phyloP scores from a whole-genome alignment of 2,888 invertebrate species.

The Chrysina gloriosa region DNA sequence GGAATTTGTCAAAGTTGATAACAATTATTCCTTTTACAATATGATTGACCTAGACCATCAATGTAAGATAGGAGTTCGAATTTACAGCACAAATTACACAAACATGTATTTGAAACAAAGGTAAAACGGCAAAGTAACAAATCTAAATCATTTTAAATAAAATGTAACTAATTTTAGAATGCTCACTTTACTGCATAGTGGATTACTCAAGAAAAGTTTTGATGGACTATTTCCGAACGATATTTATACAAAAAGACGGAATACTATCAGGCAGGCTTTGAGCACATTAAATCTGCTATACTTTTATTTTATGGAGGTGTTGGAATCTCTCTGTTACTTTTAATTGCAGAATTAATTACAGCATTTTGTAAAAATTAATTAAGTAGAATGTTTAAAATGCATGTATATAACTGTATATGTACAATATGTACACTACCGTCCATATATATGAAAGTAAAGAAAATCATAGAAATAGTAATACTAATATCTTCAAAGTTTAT shows the following conservation, averaged over 20 bases:
- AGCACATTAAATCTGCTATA: constrained; percentile 57
- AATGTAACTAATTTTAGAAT: constrained; percentile 6
- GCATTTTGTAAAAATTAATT: constrained; percentile 46
- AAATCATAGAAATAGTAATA: too few species aligned
- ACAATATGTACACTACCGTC: too few species aligned
- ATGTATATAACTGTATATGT: too few species aligned
- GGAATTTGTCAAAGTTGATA: constrained; percentile 36
- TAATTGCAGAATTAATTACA: constrained; percentile 52
- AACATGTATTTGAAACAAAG: too few species aligned
- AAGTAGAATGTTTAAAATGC: not conserved
- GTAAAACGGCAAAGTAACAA: constrained; percentile 4
- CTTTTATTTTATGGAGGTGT: constrained; percentile 53
- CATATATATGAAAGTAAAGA: too few species aligned
- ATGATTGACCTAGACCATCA: not conserved
- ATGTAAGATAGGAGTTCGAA: not conserved
- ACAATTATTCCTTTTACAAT: constrained; percentile 8
- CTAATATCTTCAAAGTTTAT: too few species aligned
- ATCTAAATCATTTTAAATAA: not conserved
- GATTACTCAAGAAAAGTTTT: constrained; percentile 43
- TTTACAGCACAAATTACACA: not conserved
- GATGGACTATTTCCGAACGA: constrained; percentile 42
- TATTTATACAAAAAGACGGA: constrained; percentile 46
- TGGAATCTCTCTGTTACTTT: constrained; percentile 49
- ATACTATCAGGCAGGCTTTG: constrained; percentile 57
- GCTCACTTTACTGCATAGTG: constrained; percentile 40